Evolutionary conservation across 2,797 vertebrate genomes (phyloP), one percentile per base, ranked within the genome.

Genomic region (Coracias cyanogaster): DNA sequence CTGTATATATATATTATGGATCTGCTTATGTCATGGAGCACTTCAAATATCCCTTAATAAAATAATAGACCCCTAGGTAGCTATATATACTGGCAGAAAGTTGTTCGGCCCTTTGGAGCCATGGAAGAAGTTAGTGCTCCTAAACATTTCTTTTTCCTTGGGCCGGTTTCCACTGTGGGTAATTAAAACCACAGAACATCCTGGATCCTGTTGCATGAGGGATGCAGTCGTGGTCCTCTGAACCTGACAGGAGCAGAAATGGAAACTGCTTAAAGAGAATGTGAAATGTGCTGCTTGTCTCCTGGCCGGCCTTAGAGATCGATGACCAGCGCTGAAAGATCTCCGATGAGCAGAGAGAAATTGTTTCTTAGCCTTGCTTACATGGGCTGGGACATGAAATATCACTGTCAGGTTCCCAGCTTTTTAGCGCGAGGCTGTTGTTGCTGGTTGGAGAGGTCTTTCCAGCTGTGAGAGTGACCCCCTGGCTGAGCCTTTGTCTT

Each of bases 21-120:
- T 94, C 72, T 93, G 55, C 60, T 92, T 71, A 89, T 92, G 92
- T 80, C 71, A 91, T 45, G 46, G 67, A 89, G 70, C 73, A 82
- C 91, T 96, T 93, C 83, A 95, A 69, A 89, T 82, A 93, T 22
- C 65, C 82, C 57, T 89, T 92, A 93, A 94, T 95, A 90, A 97
- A 97, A 84, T 95, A 92, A 97, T 58, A 84, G 55, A 89, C 76
- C 95, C 95, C 71, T 71, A 78, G 93, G 80, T 82, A 92, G 89
- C 84, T 86, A 7, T 96, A 93, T 79, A 49, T 45, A 26, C 82
- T 94, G 89, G 84, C 71, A 96, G 49, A 80, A 85, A 72, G 85
- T 94, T 94, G 73, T 70, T 73, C 26, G 12, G 80, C 83, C 61
- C 81, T 96, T 94, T 92, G 90, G 85, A 90, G 91, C 82, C 18